Conservation (phyloP, 2,113 vertebrate species). For the Eidolon helvum region DNA sequence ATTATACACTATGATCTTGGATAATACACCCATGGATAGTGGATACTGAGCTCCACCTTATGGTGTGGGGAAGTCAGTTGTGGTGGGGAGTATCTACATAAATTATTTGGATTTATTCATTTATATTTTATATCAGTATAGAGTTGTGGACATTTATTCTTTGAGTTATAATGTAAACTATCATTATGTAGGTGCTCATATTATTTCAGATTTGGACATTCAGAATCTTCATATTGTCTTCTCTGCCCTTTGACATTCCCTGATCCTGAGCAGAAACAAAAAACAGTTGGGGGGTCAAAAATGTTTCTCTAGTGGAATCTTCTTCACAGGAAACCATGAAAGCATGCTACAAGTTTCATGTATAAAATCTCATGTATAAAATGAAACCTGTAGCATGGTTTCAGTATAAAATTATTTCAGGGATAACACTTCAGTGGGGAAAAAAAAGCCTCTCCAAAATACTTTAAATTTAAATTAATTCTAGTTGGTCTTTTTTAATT, state of each 20-base stretch:
- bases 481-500: background rate
- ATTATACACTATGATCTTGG: no score
- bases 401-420: background rate
- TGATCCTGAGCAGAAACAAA: background rate
- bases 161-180: background rate
- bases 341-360: no score
- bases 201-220: background rate
- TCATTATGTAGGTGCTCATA: background rate
- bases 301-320: accelerated
- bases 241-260: background rate
- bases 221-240: accelerated
- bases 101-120: background rate
- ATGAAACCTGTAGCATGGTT: no score
- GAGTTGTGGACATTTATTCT: background rate
- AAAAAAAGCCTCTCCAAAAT: background rate
- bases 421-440: background rate
- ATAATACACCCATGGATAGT: background rate
- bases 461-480: background rate
- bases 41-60: background rate
- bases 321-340: background rate
- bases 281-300: accelerated
- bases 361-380: no score
- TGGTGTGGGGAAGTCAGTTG: background rate
- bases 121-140: background rate
- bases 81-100: background rate